Evolutionary conservation across 2,888 invertebrate species (phyloP).

Genomic region (Beris morrisii): DNA sequence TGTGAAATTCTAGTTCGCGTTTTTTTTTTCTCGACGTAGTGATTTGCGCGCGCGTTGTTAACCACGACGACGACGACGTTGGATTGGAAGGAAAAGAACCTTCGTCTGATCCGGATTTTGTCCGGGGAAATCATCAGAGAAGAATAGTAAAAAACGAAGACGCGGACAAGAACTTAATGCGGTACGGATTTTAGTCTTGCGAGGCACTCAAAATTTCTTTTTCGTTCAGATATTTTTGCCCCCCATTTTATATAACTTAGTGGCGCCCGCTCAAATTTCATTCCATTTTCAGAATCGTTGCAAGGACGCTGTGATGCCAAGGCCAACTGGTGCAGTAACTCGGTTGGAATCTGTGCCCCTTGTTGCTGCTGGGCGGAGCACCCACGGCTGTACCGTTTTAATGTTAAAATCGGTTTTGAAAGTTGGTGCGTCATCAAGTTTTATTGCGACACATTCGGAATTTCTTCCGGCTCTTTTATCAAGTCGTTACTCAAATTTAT

Average conservation of each 20-base stretch:
- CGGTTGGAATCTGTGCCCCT: not conserved
- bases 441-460: constrained; percentile 11
- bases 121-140: not conserved
- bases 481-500: not conserved
- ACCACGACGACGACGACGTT: too few relatives aligned
- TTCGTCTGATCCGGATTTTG: not conserved
- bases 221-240: not conserved
- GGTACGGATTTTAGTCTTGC: constrained; percentile 6
- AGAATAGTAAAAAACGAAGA: not conserved
- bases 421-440: constrained; percentile 20
- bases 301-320: not conserved
- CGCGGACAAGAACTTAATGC: constrained; percentile 5
- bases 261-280: not conserved
- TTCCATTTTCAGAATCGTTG: not conserved
- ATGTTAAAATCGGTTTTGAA: not conserved
- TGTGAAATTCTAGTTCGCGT: too few relatives aligned
- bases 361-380: not conserved
- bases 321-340: not conserved
- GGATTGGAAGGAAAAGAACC: not conserved
- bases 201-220: too few relatives aligned
- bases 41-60: too few relatives aligned
- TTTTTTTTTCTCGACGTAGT: too few relatives aligned
- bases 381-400: not conserved
- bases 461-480: not conserved
- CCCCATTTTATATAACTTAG: constrained; percentile 17